phyloP scores from a whole-genome alignment of 2,113 vertebrate genomes.

The Bujurquina vittata region DNA sequence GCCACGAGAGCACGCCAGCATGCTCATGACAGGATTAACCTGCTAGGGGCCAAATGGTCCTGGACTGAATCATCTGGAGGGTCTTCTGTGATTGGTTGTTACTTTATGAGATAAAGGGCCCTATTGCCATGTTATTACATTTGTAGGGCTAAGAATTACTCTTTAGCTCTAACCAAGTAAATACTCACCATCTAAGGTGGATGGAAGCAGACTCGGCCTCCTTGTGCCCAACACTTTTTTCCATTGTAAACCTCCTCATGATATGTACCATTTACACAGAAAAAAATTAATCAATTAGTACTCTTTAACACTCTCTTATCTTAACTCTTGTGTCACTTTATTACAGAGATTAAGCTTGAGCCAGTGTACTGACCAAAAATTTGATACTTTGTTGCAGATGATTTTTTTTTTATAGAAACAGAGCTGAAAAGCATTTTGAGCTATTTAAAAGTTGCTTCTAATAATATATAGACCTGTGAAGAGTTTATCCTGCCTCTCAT shows the following conservation, averaged over 20 bases:
- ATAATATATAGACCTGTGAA: neutral
- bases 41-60: too few relatives aligned
- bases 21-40: neutral
- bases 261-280: too few relatives aligned
- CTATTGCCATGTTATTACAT: neutral
- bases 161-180: neutral
- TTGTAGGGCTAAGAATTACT: neutral
- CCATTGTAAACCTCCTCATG: too few relatives aligned
- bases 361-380: too few relatives aligned
- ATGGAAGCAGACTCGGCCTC: too few relatives aligned
- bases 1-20: neutral
- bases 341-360: too few relatives aligned
- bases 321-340: too few relatives aligned
- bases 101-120: neutral
- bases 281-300: too few relatives aligned
- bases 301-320: too few relatives aligned
- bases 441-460: neutral
- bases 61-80: neutral
- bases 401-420: neutral
- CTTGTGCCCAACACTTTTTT: too few relatives aligned
- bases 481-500: too few relatives aligned
- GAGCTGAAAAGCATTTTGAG: neutral
- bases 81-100: slow-evolving; percentile 8
- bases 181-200: neutral
- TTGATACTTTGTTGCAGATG: too few relatives aligned